phyloP scores from a whole-genome alignment of 2,888 invertebrate species.

The Atherix ibis region DNA sequence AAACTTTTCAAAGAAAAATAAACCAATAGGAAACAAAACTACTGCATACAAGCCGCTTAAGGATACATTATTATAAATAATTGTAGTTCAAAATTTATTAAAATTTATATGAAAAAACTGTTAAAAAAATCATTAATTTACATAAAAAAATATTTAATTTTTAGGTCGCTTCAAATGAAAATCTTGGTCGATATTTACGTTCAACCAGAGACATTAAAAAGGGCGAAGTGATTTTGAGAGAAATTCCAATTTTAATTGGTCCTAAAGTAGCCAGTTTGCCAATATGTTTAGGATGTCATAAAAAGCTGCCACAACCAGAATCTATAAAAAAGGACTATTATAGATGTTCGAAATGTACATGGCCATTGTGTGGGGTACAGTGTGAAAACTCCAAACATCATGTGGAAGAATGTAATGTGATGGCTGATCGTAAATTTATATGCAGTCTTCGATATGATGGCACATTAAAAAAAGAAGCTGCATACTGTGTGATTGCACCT shows the following conservation, averaged over 20 bases:
- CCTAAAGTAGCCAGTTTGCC: constrained; percentile 45
- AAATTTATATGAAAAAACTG: too few relatives aligned
- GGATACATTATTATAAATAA: too few relatives aligned
- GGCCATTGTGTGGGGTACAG: constrained; percentile 48
- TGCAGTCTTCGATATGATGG: constrained; percentile 38
- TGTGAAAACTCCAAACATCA: constrained; percentile 43
- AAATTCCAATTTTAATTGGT: constrained; percentile 48
- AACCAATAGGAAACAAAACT: too few relatives aligned
- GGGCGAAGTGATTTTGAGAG: constrained; percentile 50
- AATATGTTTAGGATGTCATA: constrained; percentile 48
- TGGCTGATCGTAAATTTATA: constrained; percentile 41
- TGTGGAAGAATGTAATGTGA: constrained; percentile 43
- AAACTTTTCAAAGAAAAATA: too few relatives aligned
- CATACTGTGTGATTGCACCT: constrained; percentile 50
- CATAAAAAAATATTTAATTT: too few relatives aligned
- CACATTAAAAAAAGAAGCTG: constrained; percentile 36
- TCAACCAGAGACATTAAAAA: constrained; percentile 50
- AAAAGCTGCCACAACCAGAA: too few relatives aligned
- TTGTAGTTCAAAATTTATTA: too few relatives aligned
- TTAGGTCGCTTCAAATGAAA: constrained; percentile 39
- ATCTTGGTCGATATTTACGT: constrained; percentile 44
- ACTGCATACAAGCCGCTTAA: too few relatives aligned
- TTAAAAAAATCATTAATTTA: too few relatives aligned
- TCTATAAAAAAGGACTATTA: constrained; percentile 32
- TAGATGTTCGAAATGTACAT: constrained; percentile 45